Percentiles rank a stretch among this genome's conserved stretches.
These are phyloP conservation scores for Pionites leucogaster DNA, from an alignment of 2,113 vertebrate species.

Conservation along the genomic window DNA sequence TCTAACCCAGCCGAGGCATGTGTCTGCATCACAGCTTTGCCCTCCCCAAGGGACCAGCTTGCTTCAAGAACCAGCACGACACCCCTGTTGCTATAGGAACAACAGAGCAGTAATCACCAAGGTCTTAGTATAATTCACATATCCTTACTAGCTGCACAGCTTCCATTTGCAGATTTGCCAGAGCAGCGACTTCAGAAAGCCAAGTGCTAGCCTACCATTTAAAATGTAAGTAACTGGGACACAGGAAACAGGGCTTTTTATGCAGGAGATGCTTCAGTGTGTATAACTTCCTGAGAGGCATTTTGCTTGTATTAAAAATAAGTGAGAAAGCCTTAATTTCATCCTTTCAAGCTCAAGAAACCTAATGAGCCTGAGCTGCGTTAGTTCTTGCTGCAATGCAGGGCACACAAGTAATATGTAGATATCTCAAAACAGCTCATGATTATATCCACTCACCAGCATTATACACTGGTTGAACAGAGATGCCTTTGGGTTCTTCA, in stretches of 20 bases:
- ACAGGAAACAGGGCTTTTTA: neutral
- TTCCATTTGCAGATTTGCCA: neutral
- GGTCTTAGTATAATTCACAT: slow-evolving; percentile 25
- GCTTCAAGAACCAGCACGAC: slow-evolving; percentile 17
- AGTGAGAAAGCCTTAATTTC: neutral
- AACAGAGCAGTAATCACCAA: slow-evolving; percentile 22
- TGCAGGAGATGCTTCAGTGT: neutral
- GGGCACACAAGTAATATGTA: neutral
- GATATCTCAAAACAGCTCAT: neutral
- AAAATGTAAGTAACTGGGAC: neutral
- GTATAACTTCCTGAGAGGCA: neutral
- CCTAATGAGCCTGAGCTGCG: neutral
- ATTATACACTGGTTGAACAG: neutral
- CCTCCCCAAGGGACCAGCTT: slow-evolving; percentile 29
- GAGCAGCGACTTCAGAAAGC: neutral
- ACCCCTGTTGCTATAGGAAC: slow-evolving; percentile 74
- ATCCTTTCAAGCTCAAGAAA: neutral
- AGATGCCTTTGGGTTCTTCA: neutral
- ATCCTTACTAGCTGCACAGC: neutral
- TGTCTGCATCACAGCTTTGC: neutral
- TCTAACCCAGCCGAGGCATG: neutral
- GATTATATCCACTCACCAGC: neutral
- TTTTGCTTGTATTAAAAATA: neutral
- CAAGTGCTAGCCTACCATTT: neutral
- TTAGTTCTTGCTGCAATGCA: slow-evolving; percentile 39